A percentile compares a stretch with the other conserved stretches of the same genome.
Evolutionary conservation across 30 jellyfish, hydroid and myxozoan genomes (phyloP).

Genomic region (Turritopsis dohrnii): DNA sequence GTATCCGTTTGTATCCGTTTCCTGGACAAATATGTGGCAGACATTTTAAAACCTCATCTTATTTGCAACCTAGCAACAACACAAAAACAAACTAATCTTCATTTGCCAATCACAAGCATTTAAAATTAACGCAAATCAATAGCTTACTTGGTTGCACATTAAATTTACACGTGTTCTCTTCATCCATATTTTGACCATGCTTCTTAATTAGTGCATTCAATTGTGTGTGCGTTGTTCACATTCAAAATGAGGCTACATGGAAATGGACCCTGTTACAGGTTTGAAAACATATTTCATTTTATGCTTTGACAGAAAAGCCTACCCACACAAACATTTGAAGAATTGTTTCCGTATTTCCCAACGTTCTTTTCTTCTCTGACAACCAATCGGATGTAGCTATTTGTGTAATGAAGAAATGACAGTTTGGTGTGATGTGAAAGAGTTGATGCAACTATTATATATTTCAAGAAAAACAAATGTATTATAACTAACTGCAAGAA

Average conservation of each 20-base stretch:
- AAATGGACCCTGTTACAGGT: not conserved
- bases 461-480: too few relatives aligned
- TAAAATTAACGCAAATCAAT: not conserved
- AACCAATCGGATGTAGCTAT: too few relatives aligned
- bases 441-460: too few relatives aligned
- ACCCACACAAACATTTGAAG: too few relatives aligned
- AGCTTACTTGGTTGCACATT: not conserved
- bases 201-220: not conserved
- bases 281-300: too few relatives aligned
- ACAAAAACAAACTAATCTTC: not conserved
- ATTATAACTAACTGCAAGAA: too few relatives aligned
- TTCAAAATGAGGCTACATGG: not conserved
- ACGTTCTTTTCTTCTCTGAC: too few relatives aligned
- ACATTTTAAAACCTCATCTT: not conserved
- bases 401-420: too few relatives aligned
- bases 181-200: not conserved
- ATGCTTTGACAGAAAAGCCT: too few relatives aligned
- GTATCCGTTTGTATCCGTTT: not conserved
- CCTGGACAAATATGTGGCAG: not conserved
- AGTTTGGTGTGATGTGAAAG: too few relatives aligned
- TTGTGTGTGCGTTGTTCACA: not conserved
- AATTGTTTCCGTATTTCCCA: too few relatives aligned
- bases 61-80: not conserved
- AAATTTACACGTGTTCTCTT: not conserved
- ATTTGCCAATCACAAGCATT: not conserved